These are phyloP conservation scores for Apistogramma diplotaenia DNA, from an alignment of 2,113 vertebrate species.

Conservation along the genomic window DNA sequence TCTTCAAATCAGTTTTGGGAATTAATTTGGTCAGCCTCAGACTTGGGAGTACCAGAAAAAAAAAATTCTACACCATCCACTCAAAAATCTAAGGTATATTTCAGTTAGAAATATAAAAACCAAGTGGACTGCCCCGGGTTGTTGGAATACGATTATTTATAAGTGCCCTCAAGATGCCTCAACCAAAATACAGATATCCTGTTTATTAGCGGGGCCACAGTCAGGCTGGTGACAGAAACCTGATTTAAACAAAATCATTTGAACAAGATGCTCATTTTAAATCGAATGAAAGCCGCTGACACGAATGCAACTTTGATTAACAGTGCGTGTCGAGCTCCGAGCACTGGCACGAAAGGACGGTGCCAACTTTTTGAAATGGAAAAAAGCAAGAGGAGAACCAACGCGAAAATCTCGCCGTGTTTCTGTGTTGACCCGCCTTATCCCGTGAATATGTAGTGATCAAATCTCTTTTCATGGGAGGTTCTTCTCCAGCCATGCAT, in stretches of 20 bases:
- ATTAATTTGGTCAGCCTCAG: slow-evolving; percentile 20
- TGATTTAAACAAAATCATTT: slow-evolving; percentile 40
- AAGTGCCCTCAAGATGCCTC: slow-evolving; percentile 16
- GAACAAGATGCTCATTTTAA: slow-evolving; percentile 21
- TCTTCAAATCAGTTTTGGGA: slow-evolving; percentile 39
- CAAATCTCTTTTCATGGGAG: slow-evolving; percentile 65
- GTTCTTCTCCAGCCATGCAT: slow-evolving; percentile 66
- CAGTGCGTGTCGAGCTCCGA: slow-evolving; percentile 5
- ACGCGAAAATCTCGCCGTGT: background rate
- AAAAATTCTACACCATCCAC: slow-evolving; percentile 5
- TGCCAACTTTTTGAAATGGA: slow-evolving; percentile 20
- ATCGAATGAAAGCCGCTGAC: slow-evolving; percentile 31
- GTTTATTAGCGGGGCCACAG: slow-evolving; percentile 31
- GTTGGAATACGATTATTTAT: slow-evolving; percentile 18
- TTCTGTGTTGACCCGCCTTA: slow-evolving; percentile 11
- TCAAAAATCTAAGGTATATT: slow-evolving; percentile 14
- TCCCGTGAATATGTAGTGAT: slow-evolving; percentile 66
- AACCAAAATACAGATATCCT: slow-evolving; percentile 31
- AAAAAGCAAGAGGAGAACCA: slow-evolving; percentile 28
- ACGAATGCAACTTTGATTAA: slow-evolving; percentile 25
- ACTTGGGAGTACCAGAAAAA: slow-evolving; percentile 2
- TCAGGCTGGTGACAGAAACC: slow-evolving; percentile 22
- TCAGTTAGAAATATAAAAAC: slow-evolving; percentile 3
- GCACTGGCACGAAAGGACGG: background rate
- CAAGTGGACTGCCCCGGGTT: background rate